These are phyloP conservation scores for Mesochorus sp. DNA, from an alignment of 2,888 invertebrate genomes.

Conservation along the genomic window DNA sequence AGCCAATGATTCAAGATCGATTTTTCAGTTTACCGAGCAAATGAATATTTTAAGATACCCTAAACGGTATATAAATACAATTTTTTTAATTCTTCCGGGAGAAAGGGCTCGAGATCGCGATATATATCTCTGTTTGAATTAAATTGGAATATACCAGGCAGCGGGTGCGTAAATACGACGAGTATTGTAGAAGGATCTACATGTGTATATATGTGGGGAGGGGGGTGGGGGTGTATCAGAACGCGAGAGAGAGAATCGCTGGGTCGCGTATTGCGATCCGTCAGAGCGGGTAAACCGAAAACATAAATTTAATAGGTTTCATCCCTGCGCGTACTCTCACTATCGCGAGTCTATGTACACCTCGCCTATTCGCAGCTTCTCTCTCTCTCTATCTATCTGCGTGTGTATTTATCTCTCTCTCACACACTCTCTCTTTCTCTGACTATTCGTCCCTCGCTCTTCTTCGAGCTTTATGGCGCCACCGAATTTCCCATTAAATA, in stretches of 20 bases:
- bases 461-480: slow-evolving; percentile 81
- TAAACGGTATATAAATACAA: no score
- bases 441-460: slow-evolving; percentile 64
- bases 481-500: slow-evolving; percentile 82
- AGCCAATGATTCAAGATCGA: no score
- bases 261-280: slow-evolving; percentile 80
- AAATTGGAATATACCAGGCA: slow-evolving; percentile 73
- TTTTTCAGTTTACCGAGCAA: no score
- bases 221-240: slow-evolving; percentile 10
- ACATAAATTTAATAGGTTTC: slow-evolving; percentile 82
- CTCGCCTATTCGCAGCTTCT: slow-evolving; percentile 23
- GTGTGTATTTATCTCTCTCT: slow-evolving; percentile 33
- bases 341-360: slow-evolving; percentile 23
- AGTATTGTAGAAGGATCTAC: no score
- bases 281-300: slow-evolving; percentile 82
- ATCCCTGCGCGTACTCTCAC: slow-evolving; percentile 62
- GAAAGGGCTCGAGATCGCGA: no score
- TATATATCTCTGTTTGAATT: slow-evolving; percentile 77
- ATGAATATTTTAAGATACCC: no score
- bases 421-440: slow-evolving; percentile 53
- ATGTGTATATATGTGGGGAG: slow-evolving; percentile 43
- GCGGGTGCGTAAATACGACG: no score
- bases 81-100: no score
- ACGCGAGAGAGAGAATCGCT: slow-evolving; percentile 58
- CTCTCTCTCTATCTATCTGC: slow-evolving; percentile 20